Evolutionary conservation across 2,888 invertebrate species (phyloP).

Genomic region (Platycnemis pennipes): DNA sequence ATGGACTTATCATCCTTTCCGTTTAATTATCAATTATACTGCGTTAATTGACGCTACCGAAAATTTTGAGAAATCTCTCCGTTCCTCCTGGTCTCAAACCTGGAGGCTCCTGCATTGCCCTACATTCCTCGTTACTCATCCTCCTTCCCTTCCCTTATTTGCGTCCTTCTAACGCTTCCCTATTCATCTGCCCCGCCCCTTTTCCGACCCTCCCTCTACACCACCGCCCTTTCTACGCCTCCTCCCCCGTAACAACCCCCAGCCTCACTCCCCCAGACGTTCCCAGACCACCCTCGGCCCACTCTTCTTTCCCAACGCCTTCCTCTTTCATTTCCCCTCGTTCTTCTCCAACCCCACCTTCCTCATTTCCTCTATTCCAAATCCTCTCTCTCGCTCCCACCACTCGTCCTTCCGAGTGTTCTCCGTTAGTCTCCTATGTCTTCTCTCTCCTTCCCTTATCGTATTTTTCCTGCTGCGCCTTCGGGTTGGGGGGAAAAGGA

Average conservation of each 20-base stretch:
- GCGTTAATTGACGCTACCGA: not conserved
- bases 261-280: not conserved
- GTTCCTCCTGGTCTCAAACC: not conserved
- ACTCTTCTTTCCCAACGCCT: not conserved
- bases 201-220: not conserved
- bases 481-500: not conserved
- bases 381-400: not conserved
- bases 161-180: not conserved
- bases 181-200: not conserved
- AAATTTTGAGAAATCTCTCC: not conserved
- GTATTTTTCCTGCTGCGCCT: not conserved
- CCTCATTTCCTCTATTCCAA: not conserved
- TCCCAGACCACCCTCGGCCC: not conserved
- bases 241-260: not conserved
- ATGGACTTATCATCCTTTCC: not conserved
- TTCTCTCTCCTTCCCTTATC: not conserved
- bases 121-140: not conserved
- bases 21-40: not conserved
- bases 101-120: not conserved
- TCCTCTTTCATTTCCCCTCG: not conserved
- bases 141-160: not conserved
- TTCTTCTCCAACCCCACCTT: not conserved
- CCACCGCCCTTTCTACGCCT: not conserved
- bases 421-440: not conserved
- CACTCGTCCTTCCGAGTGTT: not conserved